These are phyloP conservation scores for Penaeus monodon DNA, from an alignment of 2,888 invertebrate species.

Conservation along the genomic window DNA sequence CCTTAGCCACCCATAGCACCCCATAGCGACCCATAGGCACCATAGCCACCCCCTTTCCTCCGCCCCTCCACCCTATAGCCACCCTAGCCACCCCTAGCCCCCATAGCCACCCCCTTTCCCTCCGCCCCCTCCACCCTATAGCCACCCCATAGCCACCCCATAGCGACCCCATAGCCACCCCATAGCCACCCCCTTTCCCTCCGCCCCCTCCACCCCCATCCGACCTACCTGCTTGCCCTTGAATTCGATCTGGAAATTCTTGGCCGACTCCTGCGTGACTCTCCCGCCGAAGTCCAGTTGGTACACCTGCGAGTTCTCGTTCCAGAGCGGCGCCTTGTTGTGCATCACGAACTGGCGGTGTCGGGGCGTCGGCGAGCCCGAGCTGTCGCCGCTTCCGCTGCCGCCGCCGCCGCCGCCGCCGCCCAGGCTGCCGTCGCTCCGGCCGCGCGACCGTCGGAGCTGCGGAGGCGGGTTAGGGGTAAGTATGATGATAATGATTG, in stretches of 20 bases:
- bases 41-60: too few species aligned
- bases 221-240: slow-evolving; percentile 88
- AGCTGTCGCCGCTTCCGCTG: slow-evolving; percentile 41
- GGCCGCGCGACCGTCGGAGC: slow-evolving; percentile 58
- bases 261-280: slow-evolving; percentile 98
- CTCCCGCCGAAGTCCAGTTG: slow-evolving; percentile 98
- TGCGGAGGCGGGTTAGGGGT: background rate
- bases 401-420: background rate
- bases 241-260: slow-evolving; percentile 99
- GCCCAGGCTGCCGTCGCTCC: slow-evolving; percentile 34
- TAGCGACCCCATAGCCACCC: background rate
- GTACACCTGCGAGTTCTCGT: slow-evolving; percentile 98
- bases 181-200: background rate
- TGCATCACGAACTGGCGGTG: slow-evolving; percentile 92
- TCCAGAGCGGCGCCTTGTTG: slow-evolving; percentile 98
- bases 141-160: background rate
- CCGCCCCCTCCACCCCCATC: background rate
- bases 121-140: too few species aligned
- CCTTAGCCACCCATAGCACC: too few species aligned
- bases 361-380: slow-evolving; percentile 68
- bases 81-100: too few species aligned
- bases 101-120: background rate
- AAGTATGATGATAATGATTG: too few species aligned
- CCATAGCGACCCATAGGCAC: too few species aligned
- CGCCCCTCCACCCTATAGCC: rapidly evolving